Conservation (phyloP, 2,797 vertebrate species). For the Pteronotus mesoamericanus region DNA sequence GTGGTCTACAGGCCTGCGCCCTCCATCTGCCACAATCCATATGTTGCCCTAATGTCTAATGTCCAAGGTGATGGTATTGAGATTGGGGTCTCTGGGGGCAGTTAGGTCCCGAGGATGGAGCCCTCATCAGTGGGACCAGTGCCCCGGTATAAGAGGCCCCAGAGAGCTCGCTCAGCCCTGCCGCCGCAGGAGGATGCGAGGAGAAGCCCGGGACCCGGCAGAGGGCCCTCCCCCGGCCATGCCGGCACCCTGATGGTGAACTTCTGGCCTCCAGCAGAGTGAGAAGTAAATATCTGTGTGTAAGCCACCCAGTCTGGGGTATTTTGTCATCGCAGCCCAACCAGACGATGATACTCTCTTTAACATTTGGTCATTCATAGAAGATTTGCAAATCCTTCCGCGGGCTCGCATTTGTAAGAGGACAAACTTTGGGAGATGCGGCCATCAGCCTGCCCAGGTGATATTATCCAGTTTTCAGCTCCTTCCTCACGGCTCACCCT, state of each 20-base stretch:
- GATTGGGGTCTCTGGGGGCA: background rate
- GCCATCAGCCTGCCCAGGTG: background rate
- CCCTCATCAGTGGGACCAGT: background rate
- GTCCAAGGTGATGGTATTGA: background rate
- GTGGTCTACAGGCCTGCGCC: background rate
- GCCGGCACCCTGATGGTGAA: background rate
- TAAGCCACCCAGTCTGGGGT: background rate
- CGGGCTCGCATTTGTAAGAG: background rate
- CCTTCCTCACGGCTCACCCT: accelerated
- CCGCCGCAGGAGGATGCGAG: background rate
- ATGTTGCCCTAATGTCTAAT: too few relatives aligned
- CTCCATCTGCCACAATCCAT: background rate
- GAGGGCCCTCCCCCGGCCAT: background rate
- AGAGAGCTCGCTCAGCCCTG: background rate
- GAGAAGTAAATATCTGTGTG: background rate
- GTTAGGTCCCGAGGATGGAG: background rate
- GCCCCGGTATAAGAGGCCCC: background rate
- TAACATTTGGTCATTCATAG: background rate
- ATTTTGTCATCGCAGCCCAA: background rate
- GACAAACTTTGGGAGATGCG: background rate
- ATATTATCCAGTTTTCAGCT: background rate
- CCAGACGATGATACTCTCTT: background rate
- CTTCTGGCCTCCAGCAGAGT: background rate
- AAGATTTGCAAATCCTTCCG: background rate
- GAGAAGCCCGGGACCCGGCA: background rate